Base-by-base conservation (phyloP, 2,113 vertebrate genomes). In the Hippocampus guttulatus region DNA sequence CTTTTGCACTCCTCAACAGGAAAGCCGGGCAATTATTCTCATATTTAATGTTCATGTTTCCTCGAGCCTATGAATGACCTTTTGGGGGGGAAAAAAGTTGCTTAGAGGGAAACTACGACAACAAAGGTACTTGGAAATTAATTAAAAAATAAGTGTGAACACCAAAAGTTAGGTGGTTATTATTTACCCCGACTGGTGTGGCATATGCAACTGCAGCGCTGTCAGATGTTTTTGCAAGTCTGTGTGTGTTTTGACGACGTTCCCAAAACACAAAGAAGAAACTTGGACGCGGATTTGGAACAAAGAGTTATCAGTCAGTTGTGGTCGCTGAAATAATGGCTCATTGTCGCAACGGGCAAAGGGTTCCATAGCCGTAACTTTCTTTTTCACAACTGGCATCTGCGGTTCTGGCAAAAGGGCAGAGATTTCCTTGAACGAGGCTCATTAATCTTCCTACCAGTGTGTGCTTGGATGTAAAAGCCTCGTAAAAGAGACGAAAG, bases 391-490 rank as follows among this genome's bases (percentile, higher is more conserved):
- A 51, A 49, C 47, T 54, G 21, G 21, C 52, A 54, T 54, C 3
- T 38, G 52, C 21, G 21, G 8, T 55, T 55, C 52, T 55, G 52
- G 52, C 21, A 54, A 45, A 20, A 54, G 52, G 52, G 21, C 21
- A n/a, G 52, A 55, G 8, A 10, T 55, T n/a, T n/a, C 52, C 52
- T 9, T 55, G n/a, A 55, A 0, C 1, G 38, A 38, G 30, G 16
- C 60, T 8, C 30, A 14, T 20, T 61, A 14, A 23, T 3, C 18
- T 43, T 71, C 93, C 93, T 89, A 98, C 96, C 96, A 76, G 92
- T 95, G 70, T 87, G 68, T 54, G 87, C 80, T 80, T 93, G 88
- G 64, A 98, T 92, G 71, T 90, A 88, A 79, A 97, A 96, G 40
- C 89, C 91, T 69, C 90, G 84, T 49, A 86, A 75, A 62, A 88